Conservation (phyloP, 1,140 invertebrate species). For the Stratiolaelaps scimitus region DNA sequence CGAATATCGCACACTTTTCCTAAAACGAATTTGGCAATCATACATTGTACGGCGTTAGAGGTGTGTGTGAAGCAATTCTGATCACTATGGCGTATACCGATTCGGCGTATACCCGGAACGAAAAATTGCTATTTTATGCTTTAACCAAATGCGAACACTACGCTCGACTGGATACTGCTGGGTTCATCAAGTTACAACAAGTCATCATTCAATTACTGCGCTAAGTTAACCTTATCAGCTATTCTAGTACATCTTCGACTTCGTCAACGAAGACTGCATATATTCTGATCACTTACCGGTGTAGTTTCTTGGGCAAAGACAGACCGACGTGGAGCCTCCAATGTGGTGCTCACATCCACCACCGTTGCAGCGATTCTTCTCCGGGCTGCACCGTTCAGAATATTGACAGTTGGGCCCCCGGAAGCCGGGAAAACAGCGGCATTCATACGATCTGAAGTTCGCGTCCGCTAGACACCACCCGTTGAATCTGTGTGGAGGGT, state of each 20-base stretch:
- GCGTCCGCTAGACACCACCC: slow-evolving; percentile 62
- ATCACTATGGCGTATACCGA: too few relatives aligned
- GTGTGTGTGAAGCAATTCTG: too few relatives aligned
- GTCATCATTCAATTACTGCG: too few relatives aligned
- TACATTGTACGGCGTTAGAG: too few relatives aligned
- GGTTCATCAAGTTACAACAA: too few relatives aligned
- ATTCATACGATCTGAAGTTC: slow-evolving; percentile 49
- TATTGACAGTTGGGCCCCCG: slow-evolving; percentile 42
- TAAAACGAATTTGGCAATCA: background rate
- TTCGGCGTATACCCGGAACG: too few relatives aligned
- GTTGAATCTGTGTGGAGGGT: slow-evolving; percentile 59
- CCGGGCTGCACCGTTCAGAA: slow-evolving; percentile 8
- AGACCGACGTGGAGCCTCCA: slow-evolving; percentile 4
- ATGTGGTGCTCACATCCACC: slow-evolving; percentile 6
- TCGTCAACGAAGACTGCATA: too few relatives aligned
- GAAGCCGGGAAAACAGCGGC: slow-evolving; percentile 42
- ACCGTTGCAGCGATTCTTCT: slow-evolving; percentile 21
- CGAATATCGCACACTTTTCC: slow-evolving; percentile 13
- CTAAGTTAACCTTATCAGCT: too few relatives aligned
- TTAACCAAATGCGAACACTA: too few relatives aligned
- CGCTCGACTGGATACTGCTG: too few relatives aligned
- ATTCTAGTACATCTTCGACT: too few relatives aligned
- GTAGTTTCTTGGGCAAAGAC: background rate
- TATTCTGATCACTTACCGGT: background rate
- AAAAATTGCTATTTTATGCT: too few relatives aligned